Evolutionary conservation across 2,113 vertebrate species (phyloP), one percentile per base, ranked within the genome.

Genomic region (Sclerurus mexicanus): DNA sequence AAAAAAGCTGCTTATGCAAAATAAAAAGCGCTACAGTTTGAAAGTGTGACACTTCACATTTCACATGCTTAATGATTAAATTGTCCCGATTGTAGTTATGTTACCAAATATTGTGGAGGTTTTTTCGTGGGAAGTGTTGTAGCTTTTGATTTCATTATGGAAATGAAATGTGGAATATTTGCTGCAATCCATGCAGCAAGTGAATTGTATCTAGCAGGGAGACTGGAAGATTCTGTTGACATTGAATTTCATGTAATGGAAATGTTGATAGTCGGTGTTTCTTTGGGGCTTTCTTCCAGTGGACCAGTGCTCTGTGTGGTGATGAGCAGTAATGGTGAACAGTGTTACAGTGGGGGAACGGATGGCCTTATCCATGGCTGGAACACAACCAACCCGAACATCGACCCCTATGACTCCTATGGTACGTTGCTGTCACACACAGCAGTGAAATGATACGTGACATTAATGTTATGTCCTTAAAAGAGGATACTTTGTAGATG

Each of bases 361-460:
- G 99, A 99, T 24, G 99, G 99, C 28, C 98, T 98, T 76, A 99
- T 99, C 90, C 99, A 99, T 97, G 99, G 99, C 97, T 99, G 99
- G 99, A 99, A 98, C 97, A 99, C 98, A 25, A 99, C 99, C 60
- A 99, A 98, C 86, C 98, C 99, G 7, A 99, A 99, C 97, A 98
- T 99, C 4, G 99, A 99, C 90, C 99, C 99, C 60, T 99, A 99
- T 74, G 99, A 99, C 95, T 99, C 99, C 14, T 99, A 99, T 0
- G 99, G 99, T 99, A 97, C 3, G 93, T 95, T 76, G 39, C 24
- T 76, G 35, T 85, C 30, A 19, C 30, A 27, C 1, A 2, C 24
- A 52, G 21, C 40, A 59, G 28, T 66, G 68, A 63, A 50, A 31
- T 50, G 2, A 19, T 12, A 13, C 1, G 0, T 69, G 62, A 19